A percentile compares a stretch with the other conserved stretches of the same genome.
Evolutionary conservation across 2,113 vertebrate species (phyloP).

Genomic region (Gadus macrocephalus): DNA sequence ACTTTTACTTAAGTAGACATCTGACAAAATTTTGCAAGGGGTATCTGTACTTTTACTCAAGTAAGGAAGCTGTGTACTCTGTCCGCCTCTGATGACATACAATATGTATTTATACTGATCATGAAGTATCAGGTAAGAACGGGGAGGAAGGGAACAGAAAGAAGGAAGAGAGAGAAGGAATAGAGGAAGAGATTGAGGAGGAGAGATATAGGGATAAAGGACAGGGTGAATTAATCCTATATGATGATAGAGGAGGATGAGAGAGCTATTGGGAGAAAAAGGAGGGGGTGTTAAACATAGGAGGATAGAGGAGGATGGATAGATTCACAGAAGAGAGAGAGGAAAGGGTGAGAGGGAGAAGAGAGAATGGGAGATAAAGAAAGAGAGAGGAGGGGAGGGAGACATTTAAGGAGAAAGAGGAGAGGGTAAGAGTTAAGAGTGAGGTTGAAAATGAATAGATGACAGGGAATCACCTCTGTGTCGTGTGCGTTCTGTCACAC

Average conservation of each 20-base stretch:
- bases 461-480: background rate
- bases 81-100: too few relatives aligned
- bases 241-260: background rate
- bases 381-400: background rate
- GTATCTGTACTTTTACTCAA: too few relatives aligned
- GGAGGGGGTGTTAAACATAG: background rate
- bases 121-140: too few relatives aligned
- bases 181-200: background rate
- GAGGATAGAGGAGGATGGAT: background rate
- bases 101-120: too few relatives aligned
- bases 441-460: background rate
- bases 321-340: background rate
- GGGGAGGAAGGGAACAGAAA: too few relatives aligned
- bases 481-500: background rate
- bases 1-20: too few relatives aligned
- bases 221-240: background rate
- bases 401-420: background rate
- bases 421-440: background rate
- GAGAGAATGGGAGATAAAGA: too few relatives aligned
- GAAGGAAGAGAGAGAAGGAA: too few relatives aligned
- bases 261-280: background rate
- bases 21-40: too few relatives aligned
- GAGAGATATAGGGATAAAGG: background rate
- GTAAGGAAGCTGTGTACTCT: too few relatives aligned
- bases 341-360: background rate